These are phyloP conservation scores for Sisor rabdophorus DNA, from an alignment of 2,113 vertebrate species.

Conservation along the genomic window DNA sequence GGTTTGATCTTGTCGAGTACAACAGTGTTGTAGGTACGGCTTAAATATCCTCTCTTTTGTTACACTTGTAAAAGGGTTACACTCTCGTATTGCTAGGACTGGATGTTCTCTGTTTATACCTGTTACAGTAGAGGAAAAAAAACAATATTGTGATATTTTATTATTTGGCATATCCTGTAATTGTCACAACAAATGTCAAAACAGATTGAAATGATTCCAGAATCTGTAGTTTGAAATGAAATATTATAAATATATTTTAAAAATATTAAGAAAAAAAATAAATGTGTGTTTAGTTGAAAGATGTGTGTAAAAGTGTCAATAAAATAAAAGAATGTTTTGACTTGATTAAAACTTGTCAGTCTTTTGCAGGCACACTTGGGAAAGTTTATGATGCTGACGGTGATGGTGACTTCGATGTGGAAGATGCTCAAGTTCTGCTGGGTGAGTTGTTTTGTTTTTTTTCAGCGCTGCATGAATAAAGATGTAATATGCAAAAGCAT, in stretches of 20 bases:
- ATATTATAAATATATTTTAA: too few species aligned
- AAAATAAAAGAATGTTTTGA: not conserved
- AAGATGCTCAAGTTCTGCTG: slow-evolving; percentile 91
- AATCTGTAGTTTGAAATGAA: too few species aligned
- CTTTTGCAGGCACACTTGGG: slow-evolving; percentile 79
- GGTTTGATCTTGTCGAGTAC: slow-evolving; percentile 95
- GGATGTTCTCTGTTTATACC: not conserved
- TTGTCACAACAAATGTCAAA: not conserved
- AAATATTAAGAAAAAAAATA: too few species aligned
- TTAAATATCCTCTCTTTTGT: not conserved
- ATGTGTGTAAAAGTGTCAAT: not conserved
- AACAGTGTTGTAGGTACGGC: slow-evolving; percentile 86
- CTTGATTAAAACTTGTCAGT: not conserved
- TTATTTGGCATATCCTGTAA: not conserved
- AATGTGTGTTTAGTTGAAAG: not conserved
- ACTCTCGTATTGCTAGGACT: not conserved
- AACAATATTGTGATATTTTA: too few species aligned
- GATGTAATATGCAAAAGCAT: too few species aligned
- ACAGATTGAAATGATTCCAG: not conserved
- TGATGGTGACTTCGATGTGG: slow-evolving; percentile 93
- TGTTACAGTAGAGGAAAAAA: not conserved
- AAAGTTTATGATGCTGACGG: slow-evolving; percentile 84
- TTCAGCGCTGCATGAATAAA: too few species aligned
- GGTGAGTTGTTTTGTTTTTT: slow-evolving; percentile 74
- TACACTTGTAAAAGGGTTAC: not conserved